Base-by-base conservation (phyloP, 2,797 vertebrate genomes). In the Heterohyrax brucei region DNA sequence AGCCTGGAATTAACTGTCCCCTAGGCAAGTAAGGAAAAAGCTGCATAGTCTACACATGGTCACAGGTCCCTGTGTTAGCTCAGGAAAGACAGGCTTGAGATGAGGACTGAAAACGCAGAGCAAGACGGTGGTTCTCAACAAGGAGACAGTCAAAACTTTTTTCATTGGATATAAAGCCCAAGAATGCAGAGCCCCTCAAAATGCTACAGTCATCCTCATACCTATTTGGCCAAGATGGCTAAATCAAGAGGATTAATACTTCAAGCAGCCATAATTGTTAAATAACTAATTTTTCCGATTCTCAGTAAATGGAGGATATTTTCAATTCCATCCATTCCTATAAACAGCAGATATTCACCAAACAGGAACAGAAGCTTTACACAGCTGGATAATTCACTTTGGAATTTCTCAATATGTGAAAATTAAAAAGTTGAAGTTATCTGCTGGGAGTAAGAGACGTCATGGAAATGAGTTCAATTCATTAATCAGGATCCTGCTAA, bases 231-330 rank as follows among this genome's bases (percentile, higher is more conserved):
- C 46, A 39, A 9, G 21, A 24, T 61, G 10, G 21, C n/a, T 33
- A 48, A 77, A 64, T 18, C 33, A 77, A 89, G 21, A 81, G 13
- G 10, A 66, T 64, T 88, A 56, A 33, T 85, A 12, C 56, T 68
- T 87, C 77, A 89, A 72, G 56, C 33, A 75, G n/a, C 56, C 93
- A 83, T 48, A 73, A 83, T 18, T 33, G 30, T 59, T 66, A 87
- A 53, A 86, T 26, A 56, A 93, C 39, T 10, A 79, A 80, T 73
- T 82, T 9, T 91, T 59, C 75, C 21, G 87, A 62, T 44, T 78
- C 21, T 62, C 19, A 4, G 18, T n/a, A 33, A 86, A 53, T 5
- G 46, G 22, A 93, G 33, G 26, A 56, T 68, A 10, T 92, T 87
- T 84, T 82, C 77, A n/a, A 73, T 73, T 75, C 46, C 28, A 68